A percentile compares a stretch with the other conserved stretches of the same genome.
These are phyloP conservation scores for Gobio gobio DNA, from an alignment of 2,113 vertebrate species.

Conservation along the genomic window DNA sequence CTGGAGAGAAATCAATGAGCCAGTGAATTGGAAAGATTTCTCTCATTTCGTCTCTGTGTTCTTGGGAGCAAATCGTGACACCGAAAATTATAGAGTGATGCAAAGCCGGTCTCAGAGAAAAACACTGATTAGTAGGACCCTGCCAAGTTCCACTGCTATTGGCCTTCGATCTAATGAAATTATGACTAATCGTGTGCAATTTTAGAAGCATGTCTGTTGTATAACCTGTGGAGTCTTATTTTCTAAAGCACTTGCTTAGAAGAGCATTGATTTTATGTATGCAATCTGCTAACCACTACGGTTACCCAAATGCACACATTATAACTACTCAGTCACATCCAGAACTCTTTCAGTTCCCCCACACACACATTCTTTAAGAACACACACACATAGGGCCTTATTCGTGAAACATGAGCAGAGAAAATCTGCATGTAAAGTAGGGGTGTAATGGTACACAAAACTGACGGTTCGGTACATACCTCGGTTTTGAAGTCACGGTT, in stretches of 20 bases:
- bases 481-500: too few relatives aligned
- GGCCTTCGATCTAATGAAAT: conserved; percentile 54
- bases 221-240: conserved; percentile 30
- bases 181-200: conserved; percentile 49
- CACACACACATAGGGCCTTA: neutral
- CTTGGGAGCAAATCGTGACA: conserved; percentile 59
- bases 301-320: neutral
- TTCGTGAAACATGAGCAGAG: neutral
- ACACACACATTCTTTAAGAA: neutral
- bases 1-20: conserved; percentile 60
- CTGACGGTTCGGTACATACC: too few relatives aligned
- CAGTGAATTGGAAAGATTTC: conserved; percentile 58
- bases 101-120: conserved; percentile 33
- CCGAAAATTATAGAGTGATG: conserved; percentile 64
- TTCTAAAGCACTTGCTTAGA: neutral
- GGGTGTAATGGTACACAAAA: too few relatives aligned
- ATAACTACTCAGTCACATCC: neutral
- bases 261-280: conserved; percentile 49
- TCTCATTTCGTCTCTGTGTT: conserved; percentile 49
- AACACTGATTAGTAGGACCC: conserved; percentile 7
- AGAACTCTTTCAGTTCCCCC: neutral
- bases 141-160: neutral
- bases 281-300: conserved; percentile 5
- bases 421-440: neutral
- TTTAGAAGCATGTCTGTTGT: neutral